phyloP scores from a whole-genome alignment of 2,888 invertebrate species.

The Rhagonycha lutea region DNA sequence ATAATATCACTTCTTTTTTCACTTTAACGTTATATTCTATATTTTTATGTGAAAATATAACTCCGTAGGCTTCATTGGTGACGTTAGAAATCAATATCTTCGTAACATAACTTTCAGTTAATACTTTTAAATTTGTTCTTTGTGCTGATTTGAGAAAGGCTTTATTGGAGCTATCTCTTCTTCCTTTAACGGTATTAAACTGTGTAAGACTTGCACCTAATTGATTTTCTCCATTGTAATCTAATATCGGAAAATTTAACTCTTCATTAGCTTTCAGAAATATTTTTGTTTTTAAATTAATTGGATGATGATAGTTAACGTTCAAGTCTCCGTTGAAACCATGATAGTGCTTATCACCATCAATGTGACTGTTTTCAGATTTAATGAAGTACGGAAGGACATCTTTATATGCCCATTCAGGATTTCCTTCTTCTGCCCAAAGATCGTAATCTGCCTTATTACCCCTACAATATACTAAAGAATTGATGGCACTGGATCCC shows the following conservation, averaged over 20 bases:
- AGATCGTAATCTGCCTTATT: constrained; percentile 79
- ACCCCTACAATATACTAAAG: constrained; percentile 85
- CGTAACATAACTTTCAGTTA: constrained; percentile 59
- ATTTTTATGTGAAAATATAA: constrained; percentile 58
- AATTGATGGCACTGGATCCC: constrained; percentile 81
- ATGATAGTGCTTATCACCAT: constrained; percentile 5
- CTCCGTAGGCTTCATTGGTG: constrained; percentile 59
- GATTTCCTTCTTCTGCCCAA: constrained; percentile 78
- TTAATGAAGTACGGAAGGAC: constrained; percentile 6
- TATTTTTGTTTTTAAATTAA: background rate
- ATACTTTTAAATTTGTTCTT: constrained; percentile 62
- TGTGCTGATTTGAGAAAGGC: constrained; percentile 62
- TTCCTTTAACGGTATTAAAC: constrained; percentile 63
- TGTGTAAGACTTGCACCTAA: constrained; percentile 67
- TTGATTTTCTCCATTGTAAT: constrained; percentile 65
- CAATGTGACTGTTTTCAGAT: constrained; percentile 7
- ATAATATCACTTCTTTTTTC: constrained; percentile 71
- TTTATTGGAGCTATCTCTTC: constrained; percentile 62
- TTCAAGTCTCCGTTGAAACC: constrained; percentile 1
- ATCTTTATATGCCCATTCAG: constrained; percentile 42
- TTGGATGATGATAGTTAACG: constrained; percentile 8
- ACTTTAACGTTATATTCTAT: constrained; percentile 58
- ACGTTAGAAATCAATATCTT: constrained; percentile 60
- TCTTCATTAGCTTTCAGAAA: constrained; percentile 65
- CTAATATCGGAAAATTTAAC: constrained; percentile 61